phyloP scores from a whole-genome alignment of 2,888 invertebrate genomes.

The Scaptomyza flava region DNA sequence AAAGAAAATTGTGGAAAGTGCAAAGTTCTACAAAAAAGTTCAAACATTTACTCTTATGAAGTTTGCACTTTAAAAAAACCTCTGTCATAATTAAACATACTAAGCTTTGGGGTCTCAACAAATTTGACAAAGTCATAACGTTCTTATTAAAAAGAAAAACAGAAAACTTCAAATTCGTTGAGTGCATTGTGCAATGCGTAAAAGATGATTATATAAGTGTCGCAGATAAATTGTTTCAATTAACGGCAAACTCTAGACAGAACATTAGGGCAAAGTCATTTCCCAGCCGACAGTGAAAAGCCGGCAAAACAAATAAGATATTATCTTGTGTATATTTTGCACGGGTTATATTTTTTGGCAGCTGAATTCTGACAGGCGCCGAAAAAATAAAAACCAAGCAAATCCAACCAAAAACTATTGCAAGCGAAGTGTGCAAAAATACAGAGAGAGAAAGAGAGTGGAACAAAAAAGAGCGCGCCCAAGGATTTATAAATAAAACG shows the following conservation, averaged over 20 bases:
- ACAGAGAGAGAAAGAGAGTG: conserved; percentile 22
- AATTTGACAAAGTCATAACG: not conserved
- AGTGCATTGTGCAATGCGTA: conserved; percentile 56
- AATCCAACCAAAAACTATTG: conserved; percentile 32
- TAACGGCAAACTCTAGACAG: conserved; percentile 13
- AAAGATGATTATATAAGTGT: conserved; percentile 47
- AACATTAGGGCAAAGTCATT: conserved; percentile 22
- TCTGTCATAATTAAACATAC: conserved; percentile 21
- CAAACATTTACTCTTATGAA: conserved; percentile 12
- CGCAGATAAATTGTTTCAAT: conserved; percentile 2
- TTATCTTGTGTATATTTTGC: conserved; percentile 45
- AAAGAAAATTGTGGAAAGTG: conserved; percentile 38
- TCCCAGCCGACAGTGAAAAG: conserved; percentile 39
- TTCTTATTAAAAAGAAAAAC: not conserved
- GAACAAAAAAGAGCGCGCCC: conserved; percentile 10
- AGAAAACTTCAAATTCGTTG: conserved; percentile 1
- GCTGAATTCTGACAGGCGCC: conserved; percentile 65
- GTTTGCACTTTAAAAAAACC: conserved; percentile 7
- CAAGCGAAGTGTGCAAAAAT: conserved; percentile 24
- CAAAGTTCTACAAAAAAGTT: conserved; percentile 10
- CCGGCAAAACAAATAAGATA: conserved; percentile 58
- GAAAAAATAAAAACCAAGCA: conserved; percentile 25
- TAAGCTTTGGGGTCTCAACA: conserved; percentile 1
- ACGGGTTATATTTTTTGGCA: conserved; percentile 40
- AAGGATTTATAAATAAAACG: conserved; percentile 54